Conservation (phyloP, 2,888 invertebrate species). For the Cheilosia vulpina region DNA sequence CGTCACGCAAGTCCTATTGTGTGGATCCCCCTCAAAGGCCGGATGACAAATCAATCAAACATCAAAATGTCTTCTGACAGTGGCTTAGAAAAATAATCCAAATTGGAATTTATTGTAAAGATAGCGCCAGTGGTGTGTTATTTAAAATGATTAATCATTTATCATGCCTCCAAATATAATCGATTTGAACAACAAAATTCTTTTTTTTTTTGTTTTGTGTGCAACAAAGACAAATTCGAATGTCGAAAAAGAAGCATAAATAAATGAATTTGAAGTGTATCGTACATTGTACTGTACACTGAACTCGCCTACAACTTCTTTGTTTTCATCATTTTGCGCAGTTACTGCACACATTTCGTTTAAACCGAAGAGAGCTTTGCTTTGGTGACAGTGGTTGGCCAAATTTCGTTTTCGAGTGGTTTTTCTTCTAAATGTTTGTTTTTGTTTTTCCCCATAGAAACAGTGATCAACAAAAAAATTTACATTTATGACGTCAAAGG, state of each 20-base stretch:
- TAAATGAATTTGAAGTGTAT: neutral
- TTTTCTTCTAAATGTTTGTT: neutral
- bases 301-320: conserved; percentile 10
- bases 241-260: conserved; percentile 8
- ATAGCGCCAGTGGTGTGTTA: neutral
- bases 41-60: neutral
- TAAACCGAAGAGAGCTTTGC: neutral
- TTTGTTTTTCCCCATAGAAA: neutral
- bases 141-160: neutral
- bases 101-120: too few species aligned
- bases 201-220: too few species aligned
- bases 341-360: conserved; percentile 21
- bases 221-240: neutral
- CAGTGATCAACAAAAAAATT: conserved; percentile 23
- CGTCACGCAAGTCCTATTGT: neutral
- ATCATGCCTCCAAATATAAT: neutral
- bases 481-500: conserved; percentile 17
- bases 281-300: neutral
- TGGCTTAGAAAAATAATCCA: neutral
- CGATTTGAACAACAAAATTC: too few species aligned
- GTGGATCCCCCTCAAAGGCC: neutral
- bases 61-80: neutral
- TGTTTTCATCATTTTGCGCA: conserved; percentile 20
- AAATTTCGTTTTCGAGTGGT: neutral
- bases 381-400: conserved; percentile 3